phyloP scores from a whole-genome alignment of 2,797 vertebrate genomes.

The Carduelis carduelis region DNA sequence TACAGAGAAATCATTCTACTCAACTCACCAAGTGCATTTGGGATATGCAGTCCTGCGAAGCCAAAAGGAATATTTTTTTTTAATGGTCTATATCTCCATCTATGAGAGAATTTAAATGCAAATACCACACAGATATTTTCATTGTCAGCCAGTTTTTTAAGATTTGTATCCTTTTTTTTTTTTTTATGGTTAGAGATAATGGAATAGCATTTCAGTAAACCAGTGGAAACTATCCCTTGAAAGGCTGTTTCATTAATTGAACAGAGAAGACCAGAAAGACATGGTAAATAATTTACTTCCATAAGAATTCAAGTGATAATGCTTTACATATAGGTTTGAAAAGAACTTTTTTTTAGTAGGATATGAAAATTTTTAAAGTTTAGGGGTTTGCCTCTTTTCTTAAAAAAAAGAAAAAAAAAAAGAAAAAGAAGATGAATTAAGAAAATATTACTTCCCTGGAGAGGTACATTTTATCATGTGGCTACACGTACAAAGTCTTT shows the following conservation, averaged over 20 bases:
- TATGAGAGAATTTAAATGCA: not conserved
- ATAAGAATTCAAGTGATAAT: not conserved
- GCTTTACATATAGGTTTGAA: not conserved
- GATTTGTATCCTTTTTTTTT: not conserved
- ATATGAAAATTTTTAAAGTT: not conserved
- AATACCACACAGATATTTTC: not conserved
- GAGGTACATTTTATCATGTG: not conserved
- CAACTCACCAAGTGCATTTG: not conserved
- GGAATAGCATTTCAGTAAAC: not conserved
- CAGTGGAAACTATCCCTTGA: not conserved
- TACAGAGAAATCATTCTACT: not conserved
- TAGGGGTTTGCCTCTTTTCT: rapidly evolving
- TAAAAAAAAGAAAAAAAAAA: not conserved
- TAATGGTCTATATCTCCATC: not conserved
- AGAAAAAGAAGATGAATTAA: not conserved
- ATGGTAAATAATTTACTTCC: not conserved
- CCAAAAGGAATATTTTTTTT: not conserved
- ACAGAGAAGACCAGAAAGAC: not conserved
- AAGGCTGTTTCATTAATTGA: not conserved
- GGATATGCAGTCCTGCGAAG: not conserved
- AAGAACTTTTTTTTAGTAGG: not conserved
- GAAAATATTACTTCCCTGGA: not conserved
- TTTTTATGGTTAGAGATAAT: not conserved
- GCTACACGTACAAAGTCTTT: not conserved
- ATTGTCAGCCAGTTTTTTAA: not conserved